Evolutionary conservation across 2,888 invertebrate genomes (phyloP).

Genomic region (Drosophila phalerata): DNA sequence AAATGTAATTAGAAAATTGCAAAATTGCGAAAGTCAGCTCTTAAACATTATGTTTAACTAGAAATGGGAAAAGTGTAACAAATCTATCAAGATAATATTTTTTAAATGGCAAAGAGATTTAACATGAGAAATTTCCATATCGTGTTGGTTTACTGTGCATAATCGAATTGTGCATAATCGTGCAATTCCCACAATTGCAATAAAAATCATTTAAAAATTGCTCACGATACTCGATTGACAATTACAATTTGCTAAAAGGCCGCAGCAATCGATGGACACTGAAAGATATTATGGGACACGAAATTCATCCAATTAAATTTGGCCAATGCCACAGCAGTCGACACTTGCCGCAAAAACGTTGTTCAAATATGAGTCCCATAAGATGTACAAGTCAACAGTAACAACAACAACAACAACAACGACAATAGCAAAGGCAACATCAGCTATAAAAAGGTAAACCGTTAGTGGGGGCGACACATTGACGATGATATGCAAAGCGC

Average conservation of each 20-base stretch:
- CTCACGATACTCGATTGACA: conserved; percentile 49
- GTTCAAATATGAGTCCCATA: conserved; percentile 46
- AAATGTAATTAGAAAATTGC: conserved; percentile 20
- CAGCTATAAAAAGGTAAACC: conserved; percentile 28
- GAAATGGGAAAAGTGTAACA: conserved; percentile 3
- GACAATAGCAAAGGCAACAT: conserved; percentile 9
- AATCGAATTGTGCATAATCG: neutral
- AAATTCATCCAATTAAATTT: conserved; percentile 62
- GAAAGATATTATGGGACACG: conserved; percentile 58
- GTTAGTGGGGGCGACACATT: conserved; percentile 45
- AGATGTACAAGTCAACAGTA: conserved; percentile 18
- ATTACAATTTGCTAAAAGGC: conserved; percentile 58
- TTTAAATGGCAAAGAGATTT: neutral
- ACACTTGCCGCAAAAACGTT: conserved; percentile 48
- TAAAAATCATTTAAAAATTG: conserved; percentile 34
- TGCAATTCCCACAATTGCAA: conserved; percentile 48
- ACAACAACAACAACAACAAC: conserved; percentile 1
- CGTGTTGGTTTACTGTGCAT: neutral
- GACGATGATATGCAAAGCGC: conserved; percentile 72
- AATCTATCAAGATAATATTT: neutral
- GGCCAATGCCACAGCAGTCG: conserved; percentile 35
- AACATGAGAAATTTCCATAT: neutral
- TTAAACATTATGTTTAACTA: neutral
- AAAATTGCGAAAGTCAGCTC: conserved; percentile 12
- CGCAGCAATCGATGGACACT: conserved; percentile 33